Evolutionary conservation across 2,797 vertebrate species (phyloP).

Genomic region (Brachymystax lenok): DNA sequence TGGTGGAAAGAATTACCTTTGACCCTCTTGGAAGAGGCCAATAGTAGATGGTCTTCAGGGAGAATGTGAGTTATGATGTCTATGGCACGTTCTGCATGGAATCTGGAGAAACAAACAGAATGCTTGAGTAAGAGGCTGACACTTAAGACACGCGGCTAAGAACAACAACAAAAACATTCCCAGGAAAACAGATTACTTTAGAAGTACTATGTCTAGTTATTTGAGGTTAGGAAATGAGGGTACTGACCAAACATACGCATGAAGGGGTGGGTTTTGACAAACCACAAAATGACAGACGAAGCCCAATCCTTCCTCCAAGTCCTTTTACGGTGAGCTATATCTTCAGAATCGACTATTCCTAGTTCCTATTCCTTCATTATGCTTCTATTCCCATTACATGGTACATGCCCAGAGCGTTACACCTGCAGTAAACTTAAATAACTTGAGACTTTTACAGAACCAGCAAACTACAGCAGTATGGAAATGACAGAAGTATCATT

Average conservation of each 20-base stretch:
- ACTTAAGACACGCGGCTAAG: background rate
- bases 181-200: background rate
- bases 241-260: background rate
- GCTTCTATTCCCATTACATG: background rate
- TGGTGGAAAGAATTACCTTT: slow-evolving; percentile 82
- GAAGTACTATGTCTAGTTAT: background rate
- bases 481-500: background rate
- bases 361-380: background rate
- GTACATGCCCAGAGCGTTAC: background rate
- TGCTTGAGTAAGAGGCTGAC: background rate
- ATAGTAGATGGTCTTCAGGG: slow-evolving; percentile 97
- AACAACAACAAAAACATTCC: background rate
- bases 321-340: background rate
- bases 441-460: background rate
- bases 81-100: slow-evolving; percentile 99
- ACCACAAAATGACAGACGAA: background rate
- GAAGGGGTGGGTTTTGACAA: background rate
- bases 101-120: slow-evolving; percentile 73
- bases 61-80: slow-evolving; percentile 99
- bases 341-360: background rate
- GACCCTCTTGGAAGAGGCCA: slow-evolving; percentile 98
- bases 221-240: background rate
- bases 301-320: background rate
- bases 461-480: background rate
- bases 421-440: background rate